These are phyloP conservation scores for Drosophila kokeensis DNA, from an alignment of 2,888 invertebrate species.

Conservation along the genomic window DNA sequence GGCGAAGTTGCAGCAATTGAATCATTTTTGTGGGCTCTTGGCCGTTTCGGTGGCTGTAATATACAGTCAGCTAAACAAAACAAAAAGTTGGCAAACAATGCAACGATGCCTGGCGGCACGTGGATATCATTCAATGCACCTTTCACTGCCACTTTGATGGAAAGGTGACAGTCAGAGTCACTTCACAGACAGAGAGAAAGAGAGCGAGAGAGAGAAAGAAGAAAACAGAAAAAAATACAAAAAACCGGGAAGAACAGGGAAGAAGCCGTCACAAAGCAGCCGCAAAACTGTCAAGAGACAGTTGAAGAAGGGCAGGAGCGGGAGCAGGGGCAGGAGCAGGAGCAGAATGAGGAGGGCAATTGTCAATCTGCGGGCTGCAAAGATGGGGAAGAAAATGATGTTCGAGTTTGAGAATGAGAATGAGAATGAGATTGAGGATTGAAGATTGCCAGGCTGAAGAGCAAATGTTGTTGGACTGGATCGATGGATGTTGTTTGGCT, in stretches of 20 bases:
- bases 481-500: slow-evolving; percentile 47
- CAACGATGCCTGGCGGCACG: slow-evolving; percentile 70
- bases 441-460: slow-evolving; percentile 9
- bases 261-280: slow-evolving; percentile 48
- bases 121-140: slow-evolving; percentile 64
- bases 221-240: slow-evolving; percentile 1
- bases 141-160: slow-evolving; percentile 77
- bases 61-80: slow-evolving; percentile 49
- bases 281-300: slow-evolving; percentile 53
- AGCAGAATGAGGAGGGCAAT: slow-evolving; percentile 24
- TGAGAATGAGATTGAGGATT: slow-evolving; percentile 9
- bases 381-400: slow-evolving; percentile 8
- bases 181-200: slow-evolving; percentile 20
- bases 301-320: slow-evolving; percentile 1
- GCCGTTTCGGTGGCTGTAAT: slow-evolving; percentile 22
- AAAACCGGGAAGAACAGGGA: slow-evolving; percentile 19
- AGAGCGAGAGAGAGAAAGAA: not conserved
- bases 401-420: slow-evolving; percentile 4
- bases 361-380: slow-evolving; percentile 34
- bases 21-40: slow-evolving; percentile 12
- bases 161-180: slow-evolving; percentile 79
- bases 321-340: not conserved
- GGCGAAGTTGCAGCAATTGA: slow-evolving; percentile 1
- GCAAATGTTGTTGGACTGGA: slow-evolving; percentile 69
- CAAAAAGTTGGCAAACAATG: slow-evolving; percentile 71